phyloP scores from a whole-genome alignment of 2,113 vertebrate species.

The Etia nguti region DNA sequence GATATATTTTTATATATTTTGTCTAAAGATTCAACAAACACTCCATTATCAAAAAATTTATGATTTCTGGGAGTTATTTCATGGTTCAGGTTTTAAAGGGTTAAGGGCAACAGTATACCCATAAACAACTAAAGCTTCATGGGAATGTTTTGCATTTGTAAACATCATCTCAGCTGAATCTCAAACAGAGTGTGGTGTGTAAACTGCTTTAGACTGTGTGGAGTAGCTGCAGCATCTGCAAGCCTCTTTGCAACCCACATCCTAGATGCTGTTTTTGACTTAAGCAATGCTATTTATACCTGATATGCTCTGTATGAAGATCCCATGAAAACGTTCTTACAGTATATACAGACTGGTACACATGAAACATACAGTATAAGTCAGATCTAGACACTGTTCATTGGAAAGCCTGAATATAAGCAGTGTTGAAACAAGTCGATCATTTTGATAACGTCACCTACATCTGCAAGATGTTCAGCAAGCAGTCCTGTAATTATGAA shows the following conservation, averaged over 20 bases:
- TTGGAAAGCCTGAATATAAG: background rate
- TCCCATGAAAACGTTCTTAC: conserved; percentile 19
- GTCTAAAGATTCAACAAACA: background rate
- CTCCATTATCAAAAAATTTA: background rate
- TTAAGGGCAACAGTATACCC: background rate
- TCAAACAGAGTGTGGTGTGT: background rate
- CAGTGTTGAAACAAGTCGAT: conserved; percentile 5
- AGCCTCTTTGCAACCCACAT: background rate
- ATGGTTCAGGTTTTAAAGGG: background rate
- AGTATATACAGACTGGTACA: conserved; percentile 25
- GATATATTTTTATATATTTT: background rate
- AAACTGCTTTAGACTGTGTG: background rate
- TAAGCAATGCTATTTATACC: background rate
- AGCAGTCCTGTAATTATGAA: conserved; percentile 3
- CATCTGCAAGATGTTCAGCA: background rate
- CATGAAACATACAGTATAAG: background rate
- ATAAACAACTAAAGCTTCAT: background rate
- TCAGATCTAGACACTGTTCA: background rate
- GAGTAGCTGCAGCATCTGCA: background rate
- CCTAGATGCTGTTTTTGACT: background rate
- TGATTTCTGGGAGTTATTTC: background rate
- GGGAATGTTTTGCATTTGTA: background rate
- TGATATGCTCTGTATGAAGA: background rate
- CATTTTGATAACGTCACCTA: background rate
- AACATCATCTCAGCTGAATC: background rate